Evolutionary conservation across 2,797 vertebrate genomes (phyloP), one percentile per base, ranked within the genome.

Genomic region (Alcedo quadribrachys): DNA sequence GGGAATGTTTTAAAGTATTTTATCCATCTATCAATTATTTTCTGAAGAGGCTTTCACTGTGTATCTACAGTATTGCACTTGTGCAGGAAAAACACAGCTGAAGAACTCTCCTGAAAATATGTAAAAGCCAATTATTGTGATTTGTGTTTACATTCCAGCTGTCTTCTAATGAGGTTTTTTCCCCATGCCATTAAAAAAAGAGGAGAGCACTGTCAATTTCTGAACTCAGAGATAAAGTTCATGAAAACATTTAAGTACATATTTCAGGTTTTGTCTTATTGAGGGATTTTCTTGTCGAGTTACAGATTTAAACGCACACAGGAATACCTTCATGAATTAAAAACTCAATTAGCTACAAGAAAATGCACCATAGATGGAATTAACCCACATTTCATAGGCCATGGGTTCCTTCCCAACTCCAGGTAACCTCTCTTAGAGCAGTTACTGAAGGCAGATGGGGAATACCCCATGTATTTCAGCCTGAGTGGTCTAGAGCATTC

Each of bases 31-130:
- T 95, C 84, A 91, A 82, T 91, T 94, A 89, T 92, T 92, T 79
- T 89, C 86, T 96, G 79, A 96, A 92, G 93, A 91, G 91, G 81
- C 58, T 86, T 93, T 87, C 90, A 76, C 91, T 85, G 71, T 90
- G 45, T 90, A 87, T 87, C 69, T 85, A 81, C 68, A 90, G 69
- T 89, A 94, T 81, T 92, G 73, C 86, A 89, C 90, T 95, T 76
- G 50, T 85, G 90, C 79, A 90, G 81, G 60, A 92, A 93, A 96
- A 93, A 85, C 76, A 95, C 76, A 71, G 87, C 91, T 96, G 90
- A 96, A 96, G 88, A 94, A 95, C 81, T 69, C 93, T 96, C 90
- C 92, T 93, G 96, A 93, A 96, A 94, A 95, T 67, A 95, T 7
- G 20, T 92, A 89, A 93, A 95, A 91, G 81, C 84, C 90, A 96